Percentiles rank a stretch among this genome's conserved stretches.
phyloP scores from a whole-genome alignment of 2,888 invertebrate genomes.

The Ophion costatus region DNA sequence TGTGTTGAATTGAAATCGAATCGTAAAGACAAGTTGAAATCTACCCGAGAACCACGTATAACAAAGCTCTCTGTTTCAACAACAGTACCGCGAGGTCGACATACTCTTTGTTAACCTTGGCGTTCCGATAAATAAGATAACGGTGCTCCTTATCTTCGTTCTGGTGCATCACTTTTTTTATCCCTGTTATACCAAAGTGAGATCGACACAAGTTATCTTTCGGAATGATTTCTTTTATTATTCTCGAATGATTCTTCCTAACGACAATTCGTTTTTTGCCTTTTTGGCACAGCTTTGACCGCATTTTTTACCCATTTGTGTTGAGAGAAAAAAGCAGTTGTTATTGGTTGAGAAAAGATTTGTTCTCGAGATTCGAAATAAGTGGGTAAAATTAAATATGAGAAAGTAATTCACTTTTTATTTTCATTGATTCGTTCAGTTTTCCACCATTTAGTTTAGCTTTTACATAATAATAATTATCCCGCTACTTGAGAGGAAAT shows the following conservation, averaged over 20 bases:
- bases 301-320: too few relatives aligned
- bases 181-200: background rate
- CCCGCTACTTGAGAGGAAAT: too few relatives aligned
- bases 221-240: background rate
- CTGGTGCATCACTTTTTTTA: background rate
- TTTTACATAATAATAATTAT: too few relatives aligned
- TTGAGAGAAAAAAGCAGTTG: background rate
- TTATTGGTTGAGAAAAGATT: background rate
- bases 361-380: too few relatives aligned
- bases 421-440: too few relatives aligned
- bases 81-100: too few relatives aligned
- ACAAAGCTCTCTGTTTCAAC: too few relatives aligned
- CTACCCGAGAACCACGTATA: background rate
- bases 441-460: too few relatives aligned
- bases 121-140: background rate
- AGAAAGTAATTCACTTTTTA: too few relatives aligned
- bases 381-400: too few relatives aligned
- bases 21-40: background rate
- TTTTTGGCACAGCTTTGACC: too few relatives aligned
- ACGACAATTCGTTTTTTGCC: background rate
- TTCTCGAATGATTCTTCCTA: background rate
- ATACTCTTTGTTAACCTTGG: background rate
- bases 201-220: background rate
- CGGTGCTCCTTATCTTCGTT: background rate
- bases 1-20: too few relatives aligned